Conservation (phyloP, 2,888 invertebrate species). For the Pristionchus exspectatus region DNA sequence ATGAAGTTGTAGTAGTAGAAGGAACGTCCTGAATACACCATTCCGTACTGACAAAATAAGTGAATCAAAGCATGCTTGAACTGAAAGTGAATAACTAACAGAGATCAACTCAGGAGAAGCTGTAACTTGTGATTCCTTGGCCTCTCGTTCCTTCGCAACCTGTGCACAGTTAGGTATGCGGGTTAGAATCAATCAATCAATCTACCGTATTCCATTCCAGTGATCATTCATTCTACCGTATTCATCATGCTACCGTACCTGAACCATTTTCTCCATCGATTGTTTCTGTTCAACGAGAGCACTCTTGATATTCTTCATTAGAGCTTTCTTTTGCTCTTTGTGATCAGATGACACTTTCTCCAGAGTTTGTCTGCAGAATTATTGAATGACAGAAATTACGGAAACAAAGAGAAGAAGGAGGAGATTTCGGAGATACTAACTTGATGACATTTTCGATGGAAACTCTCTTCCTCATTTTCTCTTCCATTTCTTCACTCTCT, state of each 20-base stretch:
- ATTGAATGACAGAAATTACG: not conserved
- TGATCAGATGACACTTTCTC: slow-evolving; percentile 46
- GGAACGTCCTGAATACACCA: slow-evolving; percentile 17
- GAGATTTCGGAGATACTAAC: not conserved
- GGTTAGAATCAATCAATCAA: slow-evolving; percentile 13
- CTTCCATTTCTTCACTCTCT: slow-evolving; percentile 41
- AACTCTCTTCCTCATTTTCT: slow-evolving; percentile 50
- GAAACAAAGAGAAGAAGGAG: not conserved
- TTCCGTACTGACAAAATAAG: not conserved
- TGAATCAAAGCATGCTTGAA: not conserved
- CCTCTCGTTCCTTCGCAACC: slow-evolving; percentile 38
- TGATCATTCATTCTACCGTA: not conserved
- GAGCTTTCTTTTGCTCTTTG: slow-evolving; percentile 48
- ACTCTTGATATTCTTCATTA: slow-evolving; percentile 56
- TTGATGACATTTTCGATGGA: slow-evolving; percentile 55
- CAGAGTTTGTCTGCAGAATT: slow-evolving; percentile 44
- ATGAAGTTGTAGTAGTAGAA: not conserved
- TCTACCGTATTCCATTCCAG: not conserved
- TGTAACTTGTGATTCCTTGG: not conserved
- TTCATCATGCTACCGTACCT: not conserved
- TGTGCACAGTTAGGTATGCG: slow-evolving; percentile 7
- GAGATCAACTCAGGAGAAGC: slow-evolving; percentile 19
- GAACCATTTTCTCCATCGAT: slow-evolving; percentile 52
- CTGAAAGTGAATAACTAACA: slow-evolving; percentile 23
- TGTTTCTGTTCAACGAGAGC: slow-evolving; percentile 52